Evolutionary conservation across 2,797 vertebrate genomes (phyloP).

Genomic region (Trematomus bernacchii): DNA sequence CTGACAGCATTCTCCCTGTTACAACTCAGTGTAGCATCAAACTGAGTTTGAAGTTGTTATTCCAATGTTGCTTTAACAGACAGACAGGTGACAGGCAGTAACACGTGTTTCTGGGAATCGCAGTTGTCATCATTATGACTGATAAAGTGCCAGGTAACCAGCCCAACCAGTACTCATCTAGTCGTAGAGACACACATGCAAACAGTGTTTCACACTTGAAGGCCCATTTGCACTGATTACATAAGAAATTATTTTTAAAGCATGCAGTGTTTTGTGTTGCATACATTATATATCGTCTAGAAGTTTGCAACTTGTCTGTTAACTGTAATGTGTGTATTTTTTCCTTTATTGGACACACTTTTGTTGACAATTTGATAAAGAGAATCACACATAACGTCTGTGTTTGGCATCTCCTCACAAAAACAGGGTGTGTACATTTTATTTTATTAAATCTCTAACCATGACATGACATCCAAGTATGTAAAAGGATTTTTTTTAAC

Average conservation of each 20-base stretch:
- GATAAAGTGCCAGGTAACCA: conserved; percentile 44
- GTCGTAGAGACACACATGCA: background rate
- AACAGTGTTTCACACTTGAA: background rate
- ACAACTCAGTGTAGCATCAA: too few species aligned
- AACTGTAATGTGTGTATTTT: background rate
- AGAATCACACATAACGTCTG: background rate
- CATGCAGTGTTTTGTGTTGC: background rate
- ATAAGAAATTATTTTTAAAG: background rate
- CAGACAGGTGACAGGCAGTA: conserved; percentile 3
- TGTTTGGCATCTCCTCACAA: background rate
- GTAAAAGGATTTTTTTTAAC: conserved; percentile 8
- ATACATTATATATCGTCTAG: background rate
- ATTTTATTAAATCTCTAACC: conserved; percentile 6
- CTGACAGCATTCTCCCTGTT: too few species aligned
- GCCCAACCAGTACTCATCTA: conserved; percentile 58
- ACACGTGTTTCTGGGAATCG: conserved; percentile 22
- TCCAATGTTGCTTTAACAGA: too few species aligned
- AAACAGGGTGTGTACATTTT: conserved; percentile 26
- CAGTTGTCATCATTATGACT: conserved; percentile 38
- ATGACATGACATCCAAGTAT: background rate
- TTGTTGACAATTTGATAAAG: background rate
- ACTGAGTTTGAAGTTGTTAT: too few species aligned
- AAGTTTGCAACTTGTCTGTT: background rate
- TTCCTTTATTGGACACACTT: background rate
- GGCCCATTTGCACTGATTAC: background rate